Evolutionary conservation across 1,140 invertebrate genomes (phyloP), one percentile per base, ranked within the genome.

Genomic region (Adoxophyes honmai): DNA sequence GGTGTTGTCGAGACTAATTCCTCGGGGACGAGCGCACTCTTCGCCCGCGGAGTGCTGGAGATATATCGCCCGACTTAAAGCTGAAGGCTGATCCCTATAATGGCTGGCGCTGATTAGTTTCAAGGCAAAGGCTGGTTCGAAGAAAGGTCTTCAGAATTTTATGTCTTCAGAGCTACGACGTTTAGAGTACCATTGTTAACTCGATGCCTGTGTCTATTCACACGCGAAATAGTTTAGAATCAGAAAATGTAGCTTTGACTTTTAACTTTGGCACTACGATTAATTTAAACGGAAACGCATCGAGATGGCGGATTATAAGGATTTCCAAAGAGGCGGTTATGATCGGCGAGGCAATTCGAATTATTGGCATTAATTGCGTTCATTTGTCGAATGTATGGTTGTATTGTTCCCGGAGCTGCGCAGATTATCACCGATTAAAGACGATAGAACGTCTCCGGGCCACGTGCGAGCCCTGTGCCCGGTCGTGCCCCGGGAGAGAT

Each of bases 101-200:
- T 77, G 75, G 77, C 55, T 62, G 57, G 59, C 70, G 71, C 65
- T 88, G 78, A 85, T 88, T 88, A 84, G 81, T 82, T 85, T 85
- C 80, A 70, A 86, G 70, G 65, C 64, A 78, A 82, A 86, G 74
- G 76, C 78, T 76, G 73, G 71, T 82, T 81, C 71, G 75, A 78
- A 73, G 80, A 84, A 84, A 82, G 75, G 58, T 73, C 62, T 63
- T 52, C 61, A 58, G 53, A 37, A 65, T 78, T 75, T 78, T 79
- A 74, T 74, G 64, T 81, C 59, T 62, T 73, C 62, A 62, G 67
- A 63, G 64, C 65, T n/a, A 62, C 35, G n/a, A n/a, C 55, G 52
- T 44, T 64, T 28, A 48, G 52, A 66, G 44, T 34, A 28, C 14
- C 11, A 51, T 64, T 62, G 66, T 69, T 66, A 62, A 53, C 21